Conservation (phyloP, 2,888 invertebrate genomes). For the Eupeodes luniger region DNA sequence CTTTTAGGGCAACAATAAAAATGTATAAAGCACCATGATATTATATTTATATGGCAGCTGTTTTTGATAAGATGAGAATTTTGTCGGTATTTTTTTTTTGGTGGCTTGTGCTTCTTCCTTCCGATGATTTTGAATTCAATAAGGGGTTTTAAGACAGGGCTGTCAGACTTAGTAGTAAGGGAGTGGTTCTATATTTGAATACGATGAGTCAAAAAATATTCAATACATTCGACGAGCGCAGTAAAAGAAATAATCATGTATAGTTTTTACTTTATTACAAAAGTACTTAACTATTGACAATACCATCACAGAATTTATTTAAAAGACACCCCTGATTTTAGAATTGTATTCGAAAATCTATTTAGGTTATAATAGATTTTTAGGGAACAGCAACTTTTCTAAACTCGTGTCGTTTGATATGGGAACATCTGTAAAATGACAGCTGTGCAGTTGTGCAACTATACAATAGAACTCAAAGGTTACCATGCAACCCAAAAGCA, state of each 20-base stretch:
- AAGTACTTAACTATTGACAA: no score
- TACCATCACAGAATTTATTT: background rate
- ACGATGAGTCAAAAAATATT: no score
- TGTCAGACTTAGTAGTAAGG: background rate
- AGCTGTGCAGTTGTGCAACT: slow-evolving; percentile 56
- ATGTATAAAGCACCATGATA: background rate
- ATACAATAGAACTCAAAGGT: background rate
- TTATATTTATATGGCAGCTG: slow-evolving; percentile 45
- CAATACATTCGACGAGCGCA: no score
- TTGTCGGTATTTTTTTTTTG: background rate
- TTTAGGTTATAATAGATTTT: slow-evolving; percentile 3
- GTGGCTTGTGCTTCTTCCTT: background rate
- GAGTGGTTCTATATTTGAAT: background rate
- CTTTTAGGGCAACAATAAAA: background rate
- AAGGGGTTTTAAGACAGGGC: slow-evolving; percentile 3
- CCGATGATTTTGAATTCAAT: background rate
- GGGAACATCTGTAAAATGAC: slow-evolving; percentile 57
- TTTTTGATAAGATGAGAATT: slow-evolving; percentile 30
- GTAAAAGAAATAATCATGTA: no score
- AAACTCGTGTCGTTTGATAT: slow-evolving; percentile 30
- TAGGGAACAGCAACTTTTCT: slow-evolving; percentile 3
- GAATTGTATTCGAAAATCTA: background rate
- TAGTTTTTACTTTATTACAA: no score
- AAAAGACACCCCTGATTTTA: background rate
- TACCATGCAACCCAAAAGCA: slow-evolving; percentile 7